Evolutionary conservation across 2,888 invertebrate genomes (phyloP).

Genomic region (Platerodrilus igneus): DNA sequence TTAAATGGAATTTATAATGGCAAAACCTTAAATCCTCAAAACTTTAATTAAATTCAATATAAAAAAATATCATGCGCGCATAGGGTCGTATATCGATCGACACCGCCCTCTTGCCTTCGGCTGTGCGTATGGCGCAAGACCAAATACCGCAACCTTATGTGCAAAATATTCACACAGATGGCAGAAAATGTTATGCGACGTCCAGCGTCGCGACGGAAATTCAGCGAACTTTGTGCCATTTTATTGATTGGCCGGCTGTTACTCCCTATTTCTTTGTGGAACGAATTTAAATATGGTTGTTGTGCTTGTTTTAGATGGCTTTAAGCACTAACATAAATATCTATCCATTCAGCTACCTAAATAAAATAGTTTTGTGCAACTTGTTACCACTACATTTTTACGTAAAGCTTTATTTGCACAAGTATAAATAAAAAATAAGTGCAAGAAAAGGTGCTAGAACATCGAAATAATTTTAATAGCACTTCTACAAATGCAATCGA

Average conservation of each 20-base stretch:
- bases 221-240: constrained; percentile 24
- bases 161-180: no score
- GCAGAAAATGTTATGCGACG: constrained; percentile 13
- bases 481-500: constrained; percentile 22
- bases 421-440: constrained; percentile 12
- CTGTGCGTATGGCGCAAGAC: no score
- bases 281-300: constrained; percentile 20
- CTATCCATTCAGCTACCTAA: no score
- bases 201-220: constrained; percentile 27
- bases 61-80: no score
- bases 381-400: constrained; percentile 20
- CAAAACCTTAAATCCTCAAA: no score
- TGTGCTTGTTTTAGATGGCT: constrained; percentile 3
- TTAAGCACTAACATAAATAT: no score
- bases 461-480: constrained; percentile 14
- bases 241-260: constrained; percentile 31
- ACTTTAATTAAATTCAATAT: no score
- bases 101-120: no score
- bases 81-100: no score
- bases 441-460: constrained; percentile 25
- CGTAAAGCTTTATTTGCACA: constrained; percentile 19
- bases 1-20: no score
- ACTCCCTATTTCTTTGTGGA: constrained; percentile 29
- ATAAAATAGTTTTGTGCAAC: no score
- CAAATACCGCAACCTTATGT: no score